Evolutionary conservation across 1,140 invertebrate species (phyloP).

Genomic region (Aphaenogaster rudis): DNA sequence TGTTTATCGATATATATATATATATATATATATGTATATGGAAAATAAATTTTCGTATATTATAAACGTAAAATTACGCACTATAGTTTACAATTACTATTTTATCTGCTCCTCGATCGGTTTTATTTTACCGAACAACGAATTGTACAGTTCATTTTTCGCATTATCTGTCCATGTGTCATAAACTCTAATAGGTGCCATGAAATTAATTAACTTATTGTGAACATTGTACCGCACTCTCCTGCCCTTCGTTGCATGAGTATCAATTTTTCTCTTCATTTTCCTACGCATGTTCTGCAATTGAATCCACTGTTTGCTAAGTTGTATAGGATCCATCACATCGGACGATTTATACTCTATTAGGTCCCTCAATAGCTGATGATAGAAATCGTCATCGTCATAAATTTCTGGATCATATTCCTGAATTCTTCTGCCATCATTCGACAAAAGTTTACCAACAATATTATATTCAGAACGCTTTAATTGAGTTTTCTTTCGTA

Average conservation of each 20-base stretch:
- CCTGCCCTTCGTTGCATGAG: slow-evolving; percentile 96
- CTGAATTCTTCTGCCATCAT: slow-evolving; percentile 86
- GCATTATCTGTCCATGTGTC: slow-evolving; percentile 92
- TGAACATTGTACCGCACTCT: slow-evolving; percentile 96
- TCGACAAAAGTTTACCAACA: slow-evolving; percentile 88
- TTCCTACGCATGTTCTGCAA: slow-evolving; percentile 96
- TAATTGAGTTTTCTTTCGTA: slow-evolving; percentile 93
- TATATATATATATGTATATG: background rate
- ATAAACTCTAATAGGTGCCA: slow-evolving; percentile 92
- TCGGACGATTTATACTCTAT: slow-evolving; percentile 96
- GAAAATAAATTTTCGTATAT: slow-evolving; percentile 4
- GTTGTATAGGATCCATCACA: slow-evolving; percentile 93
- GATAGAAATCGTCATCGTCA: slow-evolving; percentile 99
- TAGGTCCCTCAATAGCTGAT: slow-evolving; percentile 95
- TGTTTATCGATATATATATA: slow-evolving; percentile 16
- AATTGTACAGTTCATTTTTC: slow-evolving; percentile 93
- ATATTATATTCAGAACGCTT: slow-evolving; percentile 92
- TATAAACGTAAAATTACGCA: slow-evolving; percentile 37
- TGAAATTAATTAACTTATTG: slow-evolving; percentile 96
- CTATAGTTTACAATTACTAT: slow-evolving; percentile 30
- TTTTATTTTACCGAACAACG: slow-evolving; percentile 92
- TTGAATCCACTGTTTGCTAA: slow-evolving; percentile 95
- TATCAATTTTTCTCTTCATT: slow-evolving; percentile 96
- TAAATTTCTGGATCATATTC: slow-evolving; percentile 95
- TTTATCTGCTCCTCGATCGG: slow-evolving; percentile 34